These are phyloP conservation scores for Sebastes taczanowskii DNA, from an alignment of 2,797 vertebrate genomes.

Conservation along the genomic window DNA sequence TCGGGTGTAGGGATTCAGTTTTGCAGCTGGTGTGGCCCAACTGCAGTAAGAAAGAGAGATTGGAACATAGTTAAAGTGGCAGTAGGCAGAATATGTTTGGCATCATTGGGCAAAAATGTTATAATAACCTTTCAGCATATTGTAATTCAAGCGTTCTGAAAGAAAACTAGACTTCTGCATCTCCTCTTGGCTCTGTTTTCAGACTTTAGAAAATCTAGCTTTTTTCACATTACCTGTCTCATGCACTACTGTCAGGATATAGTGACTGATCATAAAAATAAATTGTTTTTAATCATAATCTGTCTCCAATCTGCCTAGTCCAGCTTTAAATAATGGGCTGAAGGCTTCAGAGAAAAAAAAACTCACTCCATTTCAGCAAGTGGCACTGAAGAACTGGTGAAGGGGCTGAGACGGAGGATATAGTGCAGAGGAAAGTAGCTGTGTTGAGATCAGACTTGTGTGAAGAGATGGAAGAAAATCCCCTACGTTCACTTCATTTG, in stretches of 20 bases:
- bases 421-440: background rate
- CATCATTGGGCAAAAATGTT: too few relatives aligned
- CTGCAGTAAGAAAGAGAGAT: conserved; percentile 62
- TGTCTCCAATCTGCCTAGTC: too few relatives aligned
- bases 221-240: too few relatives aligned
- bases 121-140: too few relatives aligned
- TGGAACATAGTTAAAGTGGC: background rate
- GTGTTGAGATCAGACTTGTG: background rate
- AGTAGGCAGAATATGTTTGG: background rate
- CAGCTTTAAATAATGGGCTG: conserved; percentile 24
- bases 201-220: too few relatives aligned
- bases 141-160: too few relatives aligned
- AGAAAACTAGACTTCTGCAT: too few relatives aligned
- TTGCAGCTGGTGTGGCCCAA: conserved; percentile 76
- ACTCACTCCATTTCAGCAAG: conserved; percentile 76
- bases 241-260: too few relatives aligned
- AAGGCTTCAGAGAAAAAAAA: conserved; percentile 29
- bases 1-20: conserved; percentile 83
- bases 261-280: too few relatives aligned
- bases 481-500: conserved; percentile 1
- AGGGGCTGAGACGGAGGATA: background rate
- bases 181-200: too few relatives aligned
- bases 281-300: too few relatives aligned
- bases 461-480: background rate
- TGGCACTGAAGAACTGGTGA: conserved; percentile 9